Evolutionary conservation across 2,113 vertebrate genomes (phyloP).

Genomic region (Axis porcinus): DNA sequence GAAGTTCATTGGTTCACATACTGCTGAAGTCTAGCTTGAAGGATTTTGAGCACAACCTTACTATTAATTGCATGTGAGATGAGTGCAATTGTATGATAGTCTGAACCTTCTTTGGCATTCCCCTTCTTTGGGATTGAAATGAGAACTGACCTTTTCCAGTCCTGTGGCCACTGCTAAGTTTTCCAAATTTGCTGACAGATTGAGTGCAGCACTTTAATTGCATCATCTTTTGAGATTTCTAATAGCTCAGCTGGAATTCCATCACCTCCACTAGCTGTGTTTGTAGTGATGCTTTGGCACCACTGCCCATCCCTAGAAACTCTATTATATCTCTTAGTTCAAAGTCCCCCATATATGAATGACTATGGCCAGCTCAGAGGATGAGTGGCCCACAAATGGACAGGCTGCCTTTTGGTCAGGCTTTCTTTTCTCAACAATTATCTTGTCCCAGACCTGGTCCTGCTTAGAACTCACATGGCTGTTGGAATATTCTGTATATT

Average conservation of each 20-base stretch:
- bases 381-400: background rate
- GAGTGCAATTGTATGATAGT: background rate
- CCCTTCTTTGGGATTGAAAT: background rate
- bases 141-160: background rate
- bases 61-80: background rate
- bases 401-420: background rate
- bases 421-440: background rate
- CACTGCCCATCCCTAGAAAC: background rate
- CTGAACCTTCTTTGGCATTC: background rate
- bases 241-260: background rate
- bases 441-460: background rate
- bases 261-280: background rate
- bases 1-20: background rate
- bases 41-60: background rate
- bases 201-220: background rate
- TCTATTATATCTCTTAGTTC: background rate
- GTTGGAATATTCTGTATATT: background rate
- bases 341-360: background rate
- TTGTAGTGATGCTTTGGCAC: background rate
- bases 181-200: background rate
- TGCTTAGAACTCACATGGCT: background rate
- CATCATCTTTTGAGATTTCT: background rate
- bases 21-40: background rate
- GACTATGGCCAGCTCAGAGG: background rate
- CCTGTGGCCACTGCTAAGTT: background rate